Evolutionary conservation across 1,140 invertebrate species (phyloP), one percentile per base, ranked within the genome.

Genomic region (Philopotamus ludificatus): DNA sequence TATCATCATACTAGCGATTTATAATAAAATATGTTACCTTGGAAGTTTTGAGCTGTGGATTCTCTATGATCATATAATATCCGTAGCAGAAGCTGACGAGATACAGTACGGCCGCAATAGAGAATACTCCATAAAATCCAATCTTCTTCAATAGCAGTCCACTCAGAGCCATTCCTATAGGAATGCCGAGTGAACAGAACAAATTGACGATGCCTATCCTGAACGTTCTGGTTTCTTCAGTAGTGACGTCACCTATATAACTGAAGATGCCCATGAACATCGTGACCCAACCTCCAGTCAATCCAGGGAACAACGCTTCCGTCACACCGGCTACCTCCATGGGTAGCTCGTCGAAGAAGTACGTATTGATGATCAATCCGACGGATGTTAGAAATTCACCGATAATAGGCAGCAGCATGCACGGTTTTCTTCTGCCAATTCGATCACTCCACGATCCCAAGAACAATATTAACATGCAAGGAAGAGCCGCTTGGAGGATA

Each of bases 221-320:
- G 10, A 91, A 79, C 0, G 93, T 95, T 63, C 92, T 84, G 61
- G 86, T 88, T 74, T 91, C 86, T 54, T 89, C 84, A 3, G 87
- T 87, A 0, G 92, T 93, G 7, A 93, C 87, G 73, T 95, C 92
- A 0, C 87, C 90, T 41, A 95, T 89, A 71, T 94, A 95, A 74
- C 92, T 94, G 74, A 94, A 95, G 26, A 91, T 87, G 10, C 90
- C 90, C 88, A 94, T 93, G 66, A 94, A 87, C 85, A 94, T 89
- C 15, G 90, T 91, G 70, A 93, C 90, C 86, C 89, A 92, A 1
- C 92, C 92, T 1, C 91, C 91, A 3, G 89, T 89, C 0, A 95
- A 71, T 0, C 88, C 88, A 0, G 89, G 89, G 74, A 90, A 90
- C 28, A 92, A 79, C 1, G 87, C 87, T 75, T 92, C 89, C 2